Evolutionary conservation across 1,140 invertebrate species (phyloP), one percentile per base, ranked within the genome.

Genomic region (Trachymyrmex cornetzi): DNA sequence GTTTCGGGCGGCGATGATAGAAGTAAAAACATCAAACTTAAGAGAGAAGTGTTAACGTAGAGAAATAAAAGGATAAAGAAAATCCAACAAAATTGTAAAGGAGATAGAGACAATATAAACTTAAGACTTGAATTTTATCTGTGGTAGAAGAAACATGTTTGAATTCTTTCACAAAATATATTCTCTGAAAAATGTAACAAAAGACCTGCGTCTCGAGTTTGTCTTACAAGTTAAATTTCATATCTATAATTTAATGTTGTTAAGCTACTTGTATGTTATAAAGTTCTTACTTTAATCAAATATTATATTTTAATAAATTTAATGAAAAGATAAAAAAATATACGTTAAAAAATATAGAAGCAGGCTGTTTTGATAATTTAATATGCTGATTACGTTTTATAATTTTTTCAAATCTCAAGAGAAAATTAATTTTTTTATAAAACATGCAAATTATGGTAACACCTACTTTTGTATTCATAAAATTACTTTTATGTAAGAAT

Each of bases 11-110:
- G 19, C 44, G 44, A 19, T 67, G 61, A 38, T 66, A 30, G 6
- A 30, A 67, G n/a, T 27, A 44, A 64, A n/a, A 77, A 64, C 22
- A 38, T 12, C 4, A n/a, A 77, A 74, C 5, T 53, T 55, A 30
- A 74, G 12, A 30, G 50, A 74, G 5, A 55, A n/a, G 24, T 30
- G 30, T 69, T 50, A 69, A 50, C 12, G 22, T 50, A 44, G 3
- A 50, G 2, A 50, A 48, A 48, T 69, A 69, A 69, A 50, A 69
- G 22, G 48, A 50, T 69, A 19, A 38, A 44, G 38, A 44, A 69
- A 44, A 67, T 44, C 22, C 27, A 69, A 69, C 22, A 24, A 69
- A 50, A 48, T 50, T 69, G 2, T 50, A 24, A 50, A 24, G 12
- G 1, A 24, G n/a, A 16, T 24, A 69, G 12, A 4, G 2, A 67